phyloP scores from a whole-genome alignment of 2,888 invertebrate genomes.

The Drosophila fungiperda region DNA sequence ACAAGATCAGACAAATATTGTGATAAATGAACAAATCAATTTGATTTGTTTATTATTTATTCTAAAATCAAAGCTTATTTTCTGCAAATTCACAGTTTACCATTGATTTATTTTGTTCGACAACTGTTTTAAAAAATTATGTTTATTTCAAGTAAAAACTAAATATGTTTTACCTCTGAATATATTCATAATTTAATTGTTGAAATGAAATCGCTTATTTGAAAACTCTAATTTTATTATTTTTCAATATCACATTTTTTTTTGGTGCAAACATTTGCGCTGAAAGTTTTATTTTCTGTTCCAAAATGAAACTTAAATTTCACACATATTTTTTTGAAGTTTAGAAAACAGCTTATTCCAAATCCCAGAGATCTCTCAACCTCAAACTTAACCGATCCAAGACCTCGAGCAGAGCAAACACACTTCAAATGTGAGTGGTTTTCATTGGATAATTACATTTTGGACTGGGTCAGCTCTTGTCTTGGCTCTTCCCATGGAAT shows the following conservation, averaged over 20 bases:
- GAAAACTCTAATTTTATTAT: background rate
- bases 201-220: background rate
- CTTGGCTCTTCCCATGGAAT: constrained; percentile 22
- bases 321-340: background rate
- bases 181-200: background rate
- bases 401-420: constrained; percentile 18
- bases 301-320: background rate
- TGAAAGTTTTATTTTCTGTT: background rate
- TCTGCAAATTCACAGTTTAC: background rate
- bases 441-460: constrained; percentile 53
- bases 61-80: background rate
- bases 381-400: background rate
- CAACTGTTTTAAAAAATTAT: too few species aligned
- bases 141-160: background rate
- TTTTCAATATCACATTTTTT: background rate
- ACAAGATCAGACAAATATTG: background rate
- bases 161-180: background rate
- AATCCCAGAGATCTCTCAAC: constrained; percentile 17
- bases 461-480: constrained; percentile 53
- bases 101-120: too few species aligned
- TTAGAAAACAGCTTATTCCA: background rate
- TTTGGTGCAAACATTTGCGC: background rate
- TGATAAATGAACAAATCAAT: background rate
- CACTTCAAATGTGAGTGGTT: constrained; percentile 39
- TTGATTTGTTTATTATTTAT: background rate